Evolutionary conservation across 1,140 invertebrate species (phyloP).

Genomic region (Scaptomyza pallida): DNA sequence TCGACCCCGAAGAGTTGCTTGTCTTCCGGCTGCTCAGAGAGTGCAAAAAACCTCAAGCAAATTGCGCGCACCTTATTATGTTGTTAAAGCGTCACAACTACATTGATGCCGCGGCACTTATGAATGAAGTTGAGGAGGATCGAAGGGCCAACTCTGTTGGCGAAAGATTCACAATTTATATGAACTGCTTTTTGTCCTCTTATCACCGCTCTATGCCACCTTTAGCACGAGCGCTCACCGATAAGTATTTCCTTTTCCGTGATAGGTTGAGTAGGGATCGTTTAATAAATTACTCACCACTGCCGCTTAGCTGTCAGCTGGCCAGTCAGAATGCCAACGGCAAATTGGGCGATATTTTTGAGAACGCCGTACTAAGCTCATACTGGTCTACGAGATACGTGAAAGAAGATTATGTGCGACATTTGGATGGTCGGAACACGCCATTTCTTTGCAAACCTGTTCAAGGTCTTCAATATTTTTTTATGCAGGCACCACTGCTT

Average conservation of each 20-base stretch:
- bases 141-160: slow-evolving; percentile 1
- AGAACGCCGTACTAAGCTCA: slow-evolving; percentile 66
- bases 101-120: slow-evolving; percentile 73
- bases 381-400: slow-evolving; percentile 54
- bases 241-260: slow-evolving; percentile 64
- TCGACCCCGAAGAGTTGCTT: slow-evolving; percentile 60
- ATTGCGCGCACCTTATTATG: slow-evolving; percentile 70
- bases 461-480: neutral
- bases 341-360: slow-evolving; percentile 61
- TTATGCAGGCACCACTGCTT: neutral
- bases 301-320: slow-evolving; percentile 72
- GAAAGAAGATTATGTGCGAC: neutral
- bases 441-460: slow-evolving; percentile 60
- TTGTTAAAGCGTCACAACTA: slow-evolving; percentile 76
- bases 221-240: slow-evolving; percentile 61
- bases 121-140: slow-evolving; percentile 63
- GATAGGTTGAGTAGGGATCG: slow-evolving; percentile 41
- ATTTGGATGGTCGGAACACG: slow-evolving; percentile 50
- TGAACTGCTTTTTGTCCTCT: slow-evolving; percentile 55
- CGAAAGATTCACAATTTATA: slow-evolving; percentile 9
- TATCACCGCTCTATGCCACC: slow-evolving; percentile 77
- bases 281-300: slow-evolving; percentile 34
- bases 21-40: slow-evolving; percentile 55
- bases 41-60: slow-evolving; percentile 40
- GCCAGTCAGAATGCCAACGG: slow-evolving; percentile 61